Conservation (phyloP, 2,113 vertebrate species). For the Corythornis vintsioides region DNA sequence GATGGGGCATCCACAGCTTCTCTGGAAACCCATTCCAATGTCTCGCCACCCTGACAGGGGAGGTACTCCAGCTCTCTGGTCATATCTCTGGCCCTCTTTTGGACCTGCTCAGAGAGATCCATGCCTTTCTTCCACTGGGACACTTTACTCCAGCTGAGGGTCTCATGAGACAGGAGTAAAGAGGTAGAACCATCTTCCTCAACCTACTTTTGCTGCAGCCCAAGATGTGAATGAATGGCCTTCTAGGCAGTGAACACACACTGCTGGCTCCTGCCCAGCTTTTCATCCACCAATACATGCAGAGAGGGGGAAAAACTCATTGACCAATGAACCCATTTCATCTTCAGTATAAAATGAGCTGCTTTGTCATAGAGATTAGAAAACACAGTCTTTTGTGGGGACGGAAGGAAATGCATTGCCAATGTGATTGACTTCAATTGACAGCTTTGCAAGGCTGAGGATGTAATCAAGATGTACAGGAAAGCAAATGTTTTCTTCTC, state of each 20-base stretch:
- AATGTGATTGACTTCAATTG: constrained; percentile 16
- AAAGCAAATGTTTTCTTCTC: not conserved
- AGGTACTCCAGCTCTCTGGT: not conserved
- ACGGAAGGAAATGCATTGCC: not conserved
- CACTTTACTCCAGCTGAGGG: not conserved
- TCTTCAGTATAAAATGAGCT: constrained; percentile 15
- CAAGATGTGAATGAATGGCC: not conserved
- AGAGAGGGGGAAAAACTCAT: not conserved
- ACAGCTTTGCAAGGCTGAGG: constrained; percentile 17
- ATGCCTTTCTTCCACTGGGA: not conserved
- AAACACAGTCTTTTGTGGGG: not conserved
- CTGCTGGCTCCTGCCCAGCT: not conserved
- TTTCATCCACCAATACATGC: not conserved
- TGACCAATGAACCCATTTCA: not conserved
- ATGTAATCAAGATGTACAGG: not conserved
- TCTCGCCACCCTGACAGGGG: not conserved
- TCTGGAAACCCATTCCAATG: not conserved
- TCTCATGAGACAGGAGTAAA: not conserved
- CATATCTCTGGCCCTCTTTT: not conserved
- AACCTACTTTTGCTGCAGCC: not conserved
- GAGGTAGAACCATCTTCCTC: not conserved
- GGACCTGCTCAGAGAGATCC: not conserved
- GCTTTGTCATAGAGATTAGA: constrained; percentile 26
- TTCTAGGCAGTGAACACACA: not conserved
- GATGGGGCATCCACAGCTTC: not conserved